These are phyloP conservation scores for Aphrophora alni DNA, from an alignment of 2,888 invertebrate species.

Conservation along the genomic window DNA sequence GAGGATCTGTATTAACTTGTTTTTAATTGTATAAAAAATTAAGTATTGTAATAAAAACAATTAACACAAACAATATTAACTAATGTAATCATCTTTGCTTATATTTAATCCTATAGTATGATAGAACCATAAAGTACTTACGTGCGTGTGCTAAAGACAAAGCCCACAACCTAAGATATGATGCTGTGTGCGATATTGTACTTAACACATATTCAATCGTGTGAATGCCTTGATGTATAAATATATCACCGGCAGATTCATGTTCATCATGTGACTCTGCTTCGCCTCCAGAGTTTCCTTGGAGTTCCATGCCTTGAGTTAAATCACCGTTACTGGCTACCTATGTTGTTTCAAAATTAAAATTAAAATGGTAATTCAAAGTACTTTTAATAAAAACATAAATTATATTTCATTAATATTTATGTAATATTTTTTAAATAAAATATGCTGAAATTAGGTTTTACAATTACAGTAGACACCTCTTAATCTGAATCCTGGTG, in stretches of 20 bases:
- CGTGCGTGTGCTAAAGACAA: conserved; percentile 94
- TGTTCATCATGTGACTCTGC: conserved; percentile 54
- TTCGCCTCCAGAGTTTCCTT: conserved; percentile 23
- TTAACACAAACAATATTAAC: too few species aligned
- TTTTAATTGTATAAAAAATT: too few species aligned
- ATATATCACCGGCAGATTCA: conserved; percentile 82
- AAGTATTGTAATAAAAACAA: too few species aligned
- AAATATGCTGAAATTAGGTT: too few species aligned
- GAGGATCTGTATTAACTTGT: too few species aligned
- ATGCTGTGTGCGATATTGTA: conserved; percentile 96
- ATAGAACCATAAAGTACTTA: too few species aligned
- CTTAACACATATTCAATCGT: conserved; percentile 97
- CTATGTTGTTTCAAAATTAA: conserved; percentile 39
- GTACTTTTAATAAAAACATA: conserved; percentile 13
- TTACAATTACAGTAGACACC: too few species aligned
- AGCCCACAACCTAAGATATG: conserved; percentile 96
- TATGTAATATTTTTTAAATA: too few species aligned
- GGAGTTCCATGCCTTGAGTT: conserved; percentile 46
- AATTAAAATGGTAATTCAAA: not conserved
- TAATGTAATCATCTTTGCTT: too few species aligned
- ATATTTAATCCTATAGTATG: too few species aligned
- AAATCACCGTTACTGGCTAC: conserved; percentile 45
- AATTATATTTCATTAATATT: too few species aligned
- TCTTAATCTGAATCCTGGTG: too few species aligned
- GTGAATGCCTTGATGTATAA: conserved; percentile 94